Evolutionary conservation across 2,888 invertebrate species (phyloP), one percentile per base, ranked within the genome.

Genomic region (Leucania comma): DNA sequence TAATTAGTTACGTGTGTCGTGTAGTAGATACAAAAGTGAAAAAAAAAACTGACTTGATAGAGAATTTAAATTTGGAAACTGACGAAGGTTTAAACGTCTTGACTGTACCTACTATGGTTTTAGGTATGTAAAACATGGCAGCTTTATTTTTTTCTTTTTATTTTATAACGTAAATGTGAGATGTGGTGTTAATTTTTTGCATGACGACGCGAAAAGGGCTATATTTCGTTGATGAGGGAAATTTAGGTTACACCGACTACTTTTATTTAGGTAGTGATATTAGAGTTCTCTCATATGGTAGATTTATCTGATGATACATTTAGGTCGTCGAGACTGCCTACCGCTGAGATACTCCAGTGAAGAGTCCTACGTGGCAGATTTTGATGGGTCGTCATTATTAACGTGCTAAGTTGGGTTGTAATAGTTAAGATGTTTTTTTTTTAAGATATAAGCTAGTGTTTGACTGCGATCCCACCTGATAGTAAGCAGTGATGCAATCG

Each of bases 101-200:
- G 54, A 54, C 29, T 54, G 54, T 26, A 48, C 22, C 26, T 60
- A 38, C 80, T 73, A 79, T 74, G 75, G 73, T 68, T 78, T 80
- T 62, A 67, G 60, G 56, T 48, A 70, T 64, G 84, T 72, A 80
- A 82, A 82, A 86, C 85, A 85, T 85, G 64, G 70, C 77, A 66
- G 35, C 78, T 75, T 75, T 78, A 81, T 73, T 72, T 62, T 53
- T 38, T 22, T 10, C 84, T 86, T 83, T 72, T 80, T 68, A 77
- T 75, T 77, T 73, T 65, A 73, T 63, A 60, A 57, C 20, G 53
- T 57, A 54, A 60, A 83, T 74, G 56, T 62, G 20, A 58, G 77
- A 68, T 67, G 64, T 56, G 46, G 58, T 78, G 68, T 59, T 78
- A 77, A 68, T 79, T 81, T 77, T 78, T 75, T 51, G 54, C 76